phyloP scores from a whole-genome alignment of 2,888 invertebrate genomes.

The Drosophila robusta region DNA sequence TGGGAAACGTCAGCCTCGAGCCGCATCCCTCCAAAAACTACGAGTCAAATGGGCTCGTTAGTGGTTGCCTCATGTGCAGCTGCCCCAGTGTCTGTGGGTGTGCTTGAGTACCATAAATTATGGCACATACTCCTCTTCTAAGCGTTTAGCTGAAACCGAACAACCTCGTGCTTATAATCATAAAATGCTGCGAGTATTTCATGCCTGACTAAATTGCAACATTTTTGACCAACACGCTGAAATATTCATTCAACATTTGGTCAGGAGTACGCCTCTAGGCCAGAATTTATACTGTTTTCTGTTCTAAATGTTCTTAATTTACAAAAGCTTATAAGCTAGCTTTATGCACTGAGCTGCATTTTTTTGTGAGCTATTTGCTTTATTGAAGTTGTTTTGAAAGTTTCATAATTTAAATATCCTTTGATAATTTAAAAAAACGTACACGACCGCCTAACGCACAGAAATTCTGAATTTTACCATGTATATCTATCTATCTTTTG shows the following conservation, averaged over 20 bases:
- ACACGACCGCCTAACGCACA: no score
- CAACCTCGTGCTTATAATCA: slow-evolving; percentile 16
- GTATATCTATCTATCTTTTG: no score
- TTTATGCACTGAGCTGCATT: no score
- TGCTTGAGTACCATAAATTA: slow-evolving; percentile 33
- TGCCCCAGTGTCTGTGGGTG: slow-evolving; percentile 8
- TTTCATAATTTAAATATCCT: no score
- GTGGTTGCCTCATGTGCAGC: slow-evolving; percentile 40
- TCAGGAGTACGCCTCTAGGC: background rate
- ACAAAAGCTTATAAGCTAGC: no score
- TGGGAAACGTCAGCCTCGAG: slow-evolving; percentile 29
- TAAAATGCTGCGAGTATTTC: slow-evolving; percentile 15
- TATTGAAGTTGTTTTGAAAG: no score
- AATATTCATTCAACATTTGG: slow-evolving; percentile 5
- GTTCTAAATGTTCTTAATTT: no score
- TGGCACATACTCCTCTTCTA: slow-evolving; percentile 11
- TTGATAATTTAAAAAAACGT: no score
- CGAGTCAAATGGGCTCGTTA: slow-evolving; percentile 61
- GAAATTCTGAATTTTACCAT: no score
- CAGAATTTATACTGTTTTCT: no score
- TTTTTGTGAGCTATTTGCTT: no score
- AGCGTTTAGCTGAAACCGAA: background rate
- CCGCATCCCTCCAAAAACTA: slow-evolving; percentile 20
- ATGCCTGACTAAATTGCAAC: slow-evolving; percentile 15
- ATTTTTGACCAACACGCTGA: slow-evolving; percentile 1